phyloP scores from a whole-genome alignment of 2,113 vertebrate genomes.

The Tragelaphus imberbis region DNA sequence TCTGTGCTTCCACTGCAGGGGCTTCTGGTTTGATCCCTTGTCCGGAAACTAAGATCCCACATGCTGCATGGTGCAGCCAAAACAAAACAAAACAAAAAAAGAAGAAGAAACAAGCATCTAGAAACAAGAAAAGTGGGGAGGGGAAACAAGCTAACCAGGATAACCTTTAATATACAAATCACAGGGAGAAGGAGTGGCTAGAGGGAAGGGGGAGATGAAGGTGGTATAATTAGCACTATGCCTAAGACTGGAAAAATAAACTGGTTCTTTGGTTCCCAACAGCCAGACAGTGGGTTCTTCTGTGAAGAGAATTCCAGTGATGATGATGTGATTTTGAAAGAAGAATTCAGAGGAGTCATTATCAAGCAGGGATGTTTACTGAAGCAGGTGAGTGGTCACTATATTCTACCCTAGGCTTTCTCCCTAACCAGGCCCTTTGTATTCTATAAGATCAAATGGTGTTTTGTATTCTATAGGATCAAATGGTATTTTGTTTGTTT shows the following conservation, averaged over 20 bases:
- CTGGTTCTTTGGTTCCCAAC: slow-evolving; percentile 22
- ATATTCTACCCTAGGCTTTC: neutral
- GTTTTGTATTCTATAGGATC: neutral
- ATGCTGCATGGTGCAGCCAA: neutral
- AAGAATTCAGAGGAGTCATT: slow-evolving; percentile 95
- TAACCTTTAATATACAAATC: neutral
- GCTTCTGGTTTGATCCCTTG: neutral
- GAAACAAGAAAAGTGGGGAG: neutral
- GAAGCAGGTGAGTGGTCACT: slow-evolving; percentile 88
- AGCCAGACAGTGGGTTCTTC: slow-evolving; percentile 94
- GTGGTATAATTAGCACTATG: neutral
- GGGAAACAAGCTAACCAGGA: neutral
- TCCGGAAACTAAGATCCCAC: neutral
- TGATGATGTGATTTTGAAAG: slow-evolving; percentile 90
- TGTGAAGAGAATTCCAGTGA: slow-evolving; percentile 97
- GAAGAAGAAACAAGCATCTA: neutral
- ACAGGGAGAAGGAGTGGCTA: neutral
- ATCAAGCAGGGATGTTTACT: slow-evolving; percentile 95
- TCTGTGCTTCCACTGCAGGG: neutral
- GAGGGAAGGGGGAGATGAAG: neutral
- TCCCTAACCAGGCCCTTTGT: neutral
- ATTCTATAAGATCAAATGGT: neutral
- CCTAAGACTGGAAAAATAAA: neutral
- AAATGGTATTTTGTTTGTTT: neutral
- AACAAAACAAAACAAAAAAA: neutral